Conservation (phyloP, 2,888 invertebrate genomes). For the Liopterus haemorrhoidalis region DNA sequence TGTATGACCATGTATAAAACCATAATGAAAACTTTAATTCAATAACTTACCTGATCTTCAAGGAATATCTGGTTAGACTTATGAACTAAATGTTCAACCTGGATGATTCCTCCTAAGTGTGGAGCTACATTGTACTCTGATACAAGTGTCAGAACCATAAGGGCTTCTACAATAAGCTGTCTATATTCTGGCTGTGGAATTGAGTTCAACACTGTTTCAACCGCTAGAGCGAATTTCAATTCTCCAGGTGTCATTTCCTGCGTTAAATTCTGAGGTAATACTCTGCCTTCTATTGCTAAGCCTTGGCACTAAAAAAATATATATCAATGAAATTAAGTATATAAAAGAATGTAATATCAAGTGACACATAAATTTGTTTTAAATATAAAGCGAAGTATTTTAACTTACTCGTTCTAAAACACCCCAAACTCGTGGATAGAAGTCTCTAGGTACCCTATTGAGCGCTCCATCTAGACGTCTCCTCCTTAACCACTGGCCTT, state of each 20-base stretch:
- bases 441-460: slow-evolving; percentile 93
- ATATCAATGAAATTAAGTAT: slow-evolving; percentile 34
- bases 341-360: slow-evolving; percentile 13
- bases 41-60: slow-evolving; percentile 76
- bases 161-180: slow-evolving; percentile 91
- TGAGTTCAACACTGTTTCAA: slow-evolving; percentile 92
- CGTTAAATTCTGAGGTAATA: slow-evolving; percentile 85
- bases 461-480: slow-evolving; percentile 93
- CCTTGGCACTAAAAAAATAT: slow-evolving; percentile 73
- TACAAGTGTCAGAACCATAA: slow-evolving; percentile 91
- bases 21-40: slow-evolving; percentile 8
- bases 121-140: slow-evolving; percentile 78
- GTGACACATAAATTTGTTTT: slow-evolving; percentile 5
- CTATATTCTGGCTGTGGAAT: slow-evolving; percentile 98
- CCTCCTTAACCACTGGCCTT: slow-evolving; percentile 95
- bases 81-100: slow-evolving; percentile 88
- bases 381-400: slow-evolving; percentile 13
- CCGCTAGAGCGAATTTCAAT: slow-evolving; percentile 94
- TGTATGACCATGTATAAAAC: neutral
- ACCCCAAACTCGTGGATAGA: slow-evolving; percentile 92
- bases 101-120: slow-evolving; percentile 71
- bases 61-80: slow-evolving; percentile 92
- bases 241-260: slow-evolving; percentile 99
- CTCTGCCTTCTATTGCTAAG: slow-evolving; percentile 83
- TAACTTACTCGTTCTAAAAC: slow-evolving; percentile 71